Percentiles rank a stretch among this genome's conserved stretches.
phyloP scores from a whole-genome alignment of 2,888 invertebrate species.

The Orthonevra nobilis region DNA sequence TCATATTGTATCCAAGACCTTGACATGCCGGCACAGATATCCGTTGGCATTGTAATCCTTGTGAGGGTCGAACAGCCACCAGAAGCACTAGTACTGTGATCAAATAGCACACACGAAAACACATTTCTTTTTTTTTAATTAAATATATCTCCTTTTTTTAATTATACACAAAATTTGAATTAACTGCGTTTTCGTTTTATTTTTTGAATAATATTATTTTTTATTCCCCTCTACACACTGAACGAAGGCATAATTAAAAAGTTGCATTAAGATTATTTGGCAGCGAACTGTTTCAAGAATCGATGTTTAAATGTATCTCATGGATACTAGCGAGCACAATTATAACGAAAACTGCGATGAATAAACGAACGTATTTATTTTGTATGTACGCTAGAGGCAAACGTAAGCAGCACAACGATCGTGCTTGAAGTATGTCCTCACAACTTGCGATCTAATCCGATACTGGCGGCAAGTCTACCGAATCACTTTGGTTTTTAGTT shows the following conservation, averaged over 20 bases:
- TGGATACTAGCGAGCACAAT: slow-evolving; percentile 1
- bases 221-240: slow-evolving; percentile 12
- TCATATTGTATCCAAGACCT: slow-evolving; percentile 92
- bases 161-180: slow-evolving; percentile 15
- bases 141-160: slow-evolving; percentile 1
- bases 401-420: slow-evolving; percentile 48
- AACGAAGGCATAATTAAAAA: slow-evolving; percentile 20
- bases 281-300: neutral
- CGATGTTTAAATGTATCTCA: slow-evolving; percentile 15
- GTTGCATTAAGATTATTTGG: neutral
- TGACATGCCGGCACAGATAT: slow-evolving; percentile 90
- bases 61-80: slow-evolving; percentile 69
- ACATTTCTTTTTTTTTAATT: slow-evolving; percentile 44
- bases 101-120: slow-evolving; percentile 30
- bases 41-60: slow-evolving; percentile 86
- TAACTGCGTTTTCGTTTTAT: slow-evolving; percentile 2
- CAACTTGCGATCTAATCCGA: slow-evolving; percentile 69
- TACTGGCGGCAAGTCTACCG: slow-evolving; percentile 65
- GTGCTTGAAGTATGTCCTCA: slow-evolving; percentile 47
- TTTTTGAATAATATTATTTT: slow-evolving; percentile 1
- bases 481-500: slow-evolving; percentile 70
- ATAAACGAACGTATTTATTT: slow-evolving; percentile 27
- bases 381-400: slow-evolving; percentile 42
- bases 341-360: slow-evolving; percentile 2
- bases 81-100: slow-evolving; percentile 33